Evolutionary conservation across 1,140 invertebrate species (phyloP).

Genomic region (Sycophila sp.): DNA sequence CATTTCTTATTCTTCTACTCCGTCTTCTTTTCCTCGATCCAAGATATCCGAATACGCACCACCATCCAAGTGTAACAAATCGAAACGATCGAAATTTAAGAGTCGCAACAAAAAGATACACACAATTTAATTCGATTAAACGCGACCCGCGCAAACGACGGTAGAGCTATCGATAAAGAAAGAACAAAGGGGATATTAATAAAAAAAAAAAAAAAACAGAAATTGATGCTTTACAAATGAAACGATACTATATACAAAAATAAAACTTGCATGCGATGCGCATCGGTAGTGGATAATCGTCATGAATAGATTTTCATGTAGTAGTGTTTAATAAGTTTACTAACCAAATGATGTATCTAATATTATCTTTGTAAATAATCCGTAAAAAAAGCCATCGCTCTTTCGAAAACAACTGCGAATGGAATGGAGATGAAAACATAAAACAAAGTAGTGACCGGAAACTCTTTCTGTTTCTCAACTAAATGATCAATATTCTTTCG

Average conservation of each 20-base stretch:
- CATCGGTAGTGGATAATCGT: neutral
- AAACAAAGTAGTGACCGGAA: neutral
- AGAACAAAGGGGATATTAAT: neutral
- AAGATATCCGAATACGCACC: neutral
- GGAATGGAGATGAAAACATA: too few species aligned
- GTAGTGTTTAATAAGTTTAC: neutral
- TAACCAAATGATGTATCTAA: constrained; percentile 10
- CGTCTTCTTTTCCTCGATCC: neutral
- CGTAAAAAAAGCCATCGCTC: neutral
- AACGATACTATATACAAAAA: too few species aligned
- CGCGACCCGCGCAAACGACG: neutral
- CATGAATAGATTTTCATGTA: neutral
- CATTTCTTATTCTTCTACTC: neutral
- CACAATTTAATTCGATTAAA: neutral
- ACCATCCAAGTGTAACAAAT: neutral
- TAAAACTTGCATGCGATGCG: constrained; percentile 16
- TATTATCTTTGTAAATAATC: constrained; percentile 26
- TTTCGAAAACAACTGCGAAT: neutral
- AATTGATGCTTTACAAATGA: neutral
- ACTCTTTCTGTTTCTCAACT: too few species aligned
- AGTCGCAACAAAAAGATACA: neutral
- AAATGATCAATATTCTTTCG: too few species aligned
- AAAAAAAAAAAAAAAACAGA: neutral
- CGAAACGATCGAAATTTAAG: constrained; percentile 13
- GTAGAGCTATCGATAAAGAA: neutral